Evolutionary conservation across 1,140 invertebrate genomes (phyloP), one percentile per base, ranked within the genome.

Genomic region (Cherax destructor): DNA sequence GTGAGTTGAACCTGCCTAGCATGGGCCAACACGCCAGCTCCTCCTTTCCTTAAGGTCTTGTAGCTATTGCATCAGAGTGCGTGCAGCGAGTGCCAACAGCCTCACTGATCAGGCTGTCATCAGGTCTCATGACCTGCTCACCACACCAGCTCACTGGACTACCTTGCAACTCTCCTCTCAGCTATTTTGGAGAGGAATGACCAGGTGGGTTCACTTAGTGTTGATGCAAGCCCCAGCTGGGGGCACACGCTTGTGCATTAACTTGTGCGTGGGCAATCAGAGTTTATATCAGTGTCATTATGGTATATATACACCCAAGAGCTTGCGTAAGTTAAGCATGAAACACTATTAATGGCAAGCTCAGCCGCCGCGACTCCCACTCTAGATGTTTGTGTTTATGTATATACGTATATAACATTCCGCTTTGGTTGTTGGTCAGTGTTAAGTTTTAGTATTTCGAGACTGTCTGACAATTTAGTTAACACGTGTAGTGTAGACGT

Each of bases 91-190:
- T 41, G 30, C 30, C 30, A 41, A 41, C 30, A 86, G 59, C 56
- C 41, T 76, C 85, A 65, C 50, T 59, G 85, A 86, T 86, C 78
- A 78, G 74, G 74, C 56, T 50, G 74, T 86, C 56, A n/a, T 50
- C 74, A 77, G 85, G 76, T 78, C 59, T 78, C 61, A 86, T 86
- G 78, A 78, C 85, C 85, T 86, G 85, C 78, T 56, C 52, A 41
- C 52, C 85, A 21, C 79, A 81, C 79, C 56, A 81, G 30, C 30
- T 81, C 56, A 50, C 56, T 81, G 79, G 79, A 41, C 30, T 52
- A 30, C 79, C 56, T 50, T 24, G 49, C 16, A 52, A 56, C 13
- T 56, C 52, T 47, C n/a, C 69, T n/a, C 50, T 81, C 11, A 81
- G 79, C 59, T 59, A 81, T 81, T 24, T n/a, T 74, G 69, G 24